These are phyloP conservation scores for Garrulus glandarius DNA, from an alignment of 2,797 vertebrate genomes.

Conservation along the genomic window DNA sequence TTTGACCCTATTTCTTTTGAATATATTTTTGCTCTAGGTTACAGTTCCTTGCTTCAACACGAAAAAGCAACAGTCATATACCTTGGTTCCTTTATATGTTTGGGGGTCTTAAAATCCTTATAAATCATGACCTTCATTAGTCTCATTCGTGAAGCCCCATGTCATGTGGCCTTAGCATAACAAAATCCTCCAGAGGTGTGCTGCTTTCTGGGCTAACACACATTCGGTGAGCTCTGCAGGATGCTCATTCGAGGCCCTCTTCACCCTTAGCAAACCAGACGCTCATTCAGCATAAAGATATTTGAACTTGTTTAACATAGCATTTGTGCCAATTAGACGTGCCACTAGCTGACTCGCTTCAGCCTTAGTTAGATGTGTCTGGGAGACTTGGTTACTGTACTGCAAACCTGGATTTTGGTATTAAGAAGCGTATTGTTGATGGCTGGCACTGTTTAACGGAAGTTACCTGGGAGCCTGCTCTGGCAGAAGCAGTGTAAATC, in stretches of 20 bases:
- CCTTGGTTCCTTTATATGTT: neutral
- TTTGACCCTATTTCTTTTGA: neutral
- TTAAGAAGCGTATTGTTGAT: accelerated
- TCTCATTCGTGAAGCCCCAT: neutral
- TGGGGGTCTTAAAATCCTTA: accelerated
- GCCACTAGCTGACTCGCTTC: neutral
- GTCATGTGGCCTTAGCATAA: neutral
- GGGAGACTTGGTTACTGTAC: neutral
- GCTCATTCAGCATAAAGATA: neutral
- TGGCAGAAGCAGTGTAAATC: neutral
- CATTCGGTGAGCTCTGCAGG: neutral
- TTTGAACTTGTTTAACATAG: neutral
- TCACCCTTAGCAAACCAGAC: neutral
- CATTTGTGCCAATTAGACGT: accelerated
- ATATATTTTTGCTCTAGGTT: neutral
- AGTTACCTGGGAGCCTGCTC: neutral
- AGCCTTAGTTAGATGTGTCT: neutral
- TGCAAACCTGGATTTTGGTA: neutral
- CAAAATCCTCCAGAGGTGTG: neutral
- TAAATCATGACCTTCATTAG: neutral
- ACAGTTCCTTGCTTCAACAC: neutral
- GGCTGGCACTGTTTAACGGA: accelerated
- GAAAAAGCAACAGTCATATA: neutral
- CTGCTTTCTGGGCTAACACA: neutral
- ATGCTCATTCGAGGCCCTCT: neutral